A percentile compares a stretch with the other conserved stretches of the same genome.
phyloP scores from a whole-genome alignment of 2,797 vertebrate species.

The Peromyscus attwateri region DNA sequence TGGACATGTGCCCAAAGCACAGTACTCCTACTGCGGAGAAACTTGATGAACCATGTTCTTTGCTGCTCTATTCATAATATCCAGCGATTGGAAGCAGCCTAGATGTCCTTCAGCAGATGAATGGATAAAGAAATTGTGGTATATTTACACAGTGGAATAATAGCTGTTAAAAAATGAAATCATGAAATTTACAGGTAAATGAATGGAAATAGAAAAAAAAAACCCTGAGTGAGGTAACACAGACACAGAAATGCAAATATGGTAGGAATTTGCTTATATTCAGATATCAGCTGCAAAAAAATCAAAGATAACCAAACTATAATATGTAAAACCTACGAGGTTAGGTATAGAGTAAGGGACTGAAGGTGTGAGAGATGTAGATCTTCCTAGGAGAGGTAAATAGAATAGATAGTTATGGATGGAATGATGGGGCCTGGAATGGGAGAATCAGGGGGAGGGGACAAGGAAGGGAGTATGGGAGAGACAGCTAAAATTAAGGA shows the following conservation, averaged over 20 bases:
- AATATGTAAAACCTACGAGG: neutral
- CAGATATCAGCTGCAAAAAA: neutral
- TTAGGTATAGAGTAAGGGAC: neutral
- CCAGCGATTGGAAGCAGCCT: neutral
- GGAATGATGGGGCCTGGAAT: neutral
- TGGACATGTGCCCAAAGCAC: neutral
- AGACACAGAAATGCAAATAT: neutral
- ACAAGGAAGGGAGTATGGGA: neutral
- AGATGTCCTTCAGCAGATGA: neutral
- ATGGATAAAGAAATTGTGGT: neutral
- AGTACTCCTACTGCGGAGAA: neutral
- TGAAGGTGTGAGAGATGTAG: neutral
- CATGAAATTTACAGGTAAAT: neutral
- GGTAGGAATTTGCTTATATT: neutral
- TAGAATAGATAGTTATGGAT: neutral
- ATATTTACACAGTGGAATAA: neutral
- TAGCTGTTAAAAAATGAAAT: neutral
- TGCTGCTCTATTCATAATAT: neutral
- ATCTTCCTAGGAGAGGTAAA: neutral
- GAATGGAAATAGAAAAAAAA: neutral
- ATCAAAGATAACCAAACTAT: neutral
- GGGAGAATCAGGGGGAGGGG: neutral
- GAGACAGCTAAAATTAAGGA: neutral
- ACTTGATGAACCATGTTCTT: neutral
- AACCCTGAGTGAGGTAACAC: neutral